Percentiles rank a stretch among this genome's conserved stretches.
Evolutionary conservation across 2,113 vertebrate species (phyloP).

Genomic region (Grus americana): DNA sequence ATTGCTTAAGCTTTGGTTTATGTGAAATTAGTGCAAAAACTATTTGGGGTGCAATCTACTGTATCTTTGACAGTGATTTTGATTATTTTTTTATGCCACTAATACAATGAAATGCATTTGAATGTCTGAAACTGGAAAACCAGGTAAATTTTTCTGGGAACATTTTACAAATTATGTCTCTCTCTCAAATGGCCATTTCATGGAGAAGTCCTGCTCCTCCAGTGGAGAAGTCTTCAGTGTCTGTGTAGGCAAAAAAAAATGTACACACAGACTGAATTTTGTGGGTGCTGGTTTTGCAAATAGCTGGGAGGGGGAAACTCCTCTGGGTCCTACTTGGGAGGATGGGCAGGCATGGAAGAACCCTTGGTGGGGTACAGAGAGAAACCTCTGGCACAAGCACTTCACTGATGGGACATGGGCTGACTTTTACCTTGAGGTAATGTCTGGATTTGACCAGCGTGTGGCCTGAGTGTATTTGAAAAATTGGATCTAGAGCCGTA

Average conservation of each 20-base stretch:
- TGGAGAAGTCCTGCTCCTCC: neutral
- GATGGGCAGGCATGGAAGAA: neutral
- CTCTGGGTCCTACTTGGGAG: neutral
- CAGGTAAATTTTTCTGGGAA: neutral
- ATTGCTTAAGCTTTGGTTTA: neutral
- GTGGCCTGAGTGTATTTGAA: neutral
- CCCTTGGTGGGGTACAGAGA: fast-evolving
- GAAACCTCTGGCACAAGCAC: neutral
- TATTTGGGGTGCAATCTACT: neutral
- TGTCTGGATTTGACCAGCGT: neutral
- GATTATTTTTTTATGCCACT: neutral
- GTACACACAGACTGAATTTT: neutral
- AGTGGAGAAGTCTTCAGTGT: neutral
- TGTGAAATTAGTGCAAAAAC: neutral
- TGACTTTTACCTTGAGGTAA: neutral
- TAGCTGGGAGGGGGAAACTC: neutral
- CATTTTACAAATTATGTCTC: neutral
- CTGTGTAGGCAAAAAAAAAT: neutral
- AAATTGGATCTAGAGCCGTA: neutral
- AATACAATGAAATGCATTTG: neutral
- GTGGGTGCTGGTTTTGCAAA: neutral
- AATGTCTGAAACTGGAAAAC: neutral
- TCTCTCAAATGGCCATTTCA: neutral
- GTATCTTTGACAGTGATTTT: neutral
- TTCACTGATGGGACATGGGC: neutral